These are phyloP conservation scores for Eledona agricola DNA, from an alignment of 2,888 invertebrate genomes.

Conservation along the genomic window DNA sequence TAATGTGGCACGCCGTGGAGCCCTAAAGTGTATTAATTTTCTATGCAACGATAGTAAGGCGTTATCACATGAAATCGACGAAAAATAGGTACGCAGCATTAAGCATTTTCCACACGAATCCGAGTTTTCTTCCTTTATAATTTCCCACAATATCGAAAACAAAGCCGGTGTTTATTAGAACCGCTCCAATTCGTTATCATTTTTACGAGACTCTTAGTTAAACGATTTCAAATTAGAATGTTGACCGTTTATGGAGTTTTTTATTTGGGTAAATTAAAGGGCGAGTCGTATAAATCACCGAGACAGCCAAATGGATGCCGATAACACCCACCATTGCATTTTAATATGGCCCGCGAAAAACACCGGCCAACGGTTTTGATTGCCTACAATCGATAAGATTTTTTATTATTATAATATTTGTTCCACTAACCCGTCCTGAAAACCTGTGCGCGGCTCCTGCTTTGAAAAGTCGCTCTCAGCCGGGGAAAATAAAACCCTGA, in stretches of 20 bases:
- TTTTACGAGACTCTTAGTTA: conserved; percentile 36
- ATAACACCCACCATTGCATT: conserved; percentile 32
- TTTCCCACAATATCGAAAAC: conserved; percentile 35
- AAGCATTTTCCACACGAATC: conserved; percentile 39
- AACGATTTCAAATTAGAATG: conserved; percentile 37
- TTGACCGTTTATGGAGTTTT: conserved; percentile 21
- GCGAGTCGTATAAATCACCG: conserved; percentile 32
- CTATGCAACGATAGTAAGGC: conserved; percentile 32
- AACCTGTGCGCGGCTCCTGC: conserved; percentile 12
- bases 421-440: conserved; percentile 6
- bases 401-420: no score
- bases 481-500: conserved; percentile 14
- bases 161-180: conserved; percentile 39
- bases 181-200: conserved; percentile 37
- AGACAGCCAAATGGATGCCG: conserved; percentile 34
- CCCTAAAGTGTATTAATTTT: conserved; percentile 32
- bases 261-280: conserved; percentile 36
- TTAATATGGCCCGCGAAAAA: conserved; percentile 21
- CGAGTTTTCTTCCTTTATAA: conserved; percentile 36
- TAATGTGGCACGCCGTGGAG: conserved; percentile 8
- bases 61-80: conserved; percentile 39
- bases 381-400: no score
- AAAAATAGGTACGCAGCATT: conserved; percentile 33
- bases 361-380: conserved; percentile 4
- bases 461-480: no score